These are phyloP conservation scores for Nowickia ferox DNA, from an alignment of 2,888 invertebrate genomes.

Conservation along the genomic window DNA sequence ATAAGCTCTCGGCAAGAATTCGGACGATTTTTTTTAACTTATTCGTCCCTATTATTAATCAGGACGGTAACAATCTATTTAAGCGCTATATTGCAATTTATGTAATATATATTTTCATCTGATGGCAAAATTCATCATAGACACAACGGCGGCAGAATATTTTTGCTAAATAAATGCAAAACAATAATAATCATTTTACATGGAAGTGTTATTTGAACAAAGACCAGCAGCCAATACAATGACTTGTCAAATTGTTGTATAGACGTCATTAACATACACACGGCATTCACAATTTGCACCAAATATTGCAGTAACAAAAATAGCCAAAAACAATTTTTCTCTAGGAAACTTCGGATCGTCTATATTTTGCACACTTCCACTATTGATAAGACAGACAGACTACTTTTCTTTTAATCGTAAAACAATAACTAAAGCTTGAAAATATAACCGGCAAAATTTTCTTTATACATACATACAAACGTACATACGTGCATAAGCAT, in stretches of 20 bases:
- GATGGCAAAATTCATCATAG: background rate
- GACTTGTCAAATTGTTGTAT: constrained; percentile 47
- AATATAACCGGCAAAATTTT: constrained; percentile 47
- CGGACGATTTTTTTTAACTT: too few relatives aligned
- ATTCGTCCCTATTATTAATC: background rate
- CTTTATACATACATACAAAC: background rate
- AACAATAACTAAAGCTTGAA: background rate
- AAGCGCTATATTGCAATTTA: background rate
- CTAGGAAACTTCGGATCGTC: background rate
- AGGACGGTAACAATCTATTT: background rate
- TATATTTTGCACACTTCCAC: background rate
- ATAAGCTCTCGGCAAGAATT: too few relatives aligned
- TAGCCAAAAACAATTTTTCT: background rate
- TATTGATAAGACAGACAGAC: background rate
- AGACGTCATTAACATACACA: constrained; percentile 1
- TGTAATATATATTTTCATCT: background rate
- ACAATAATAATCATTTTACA: constrained; percentile 14
- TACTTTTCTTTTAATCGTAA: background rate
- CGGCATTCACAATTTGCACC: background rate
- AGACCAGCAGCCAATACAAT: constrained; percentile 8
- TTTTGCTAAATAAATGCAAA: background rate
- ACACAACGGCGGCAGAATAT: background rate
- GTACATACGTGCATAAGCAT: background rate
- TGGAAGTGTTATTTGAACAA: constrained; percentile 22
- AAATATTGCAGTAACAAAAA: background rate